Evolutionary conservation across 2,888 invertebrate genomes (phyloP).

Genomic region (Aradus depressus): DNA sequence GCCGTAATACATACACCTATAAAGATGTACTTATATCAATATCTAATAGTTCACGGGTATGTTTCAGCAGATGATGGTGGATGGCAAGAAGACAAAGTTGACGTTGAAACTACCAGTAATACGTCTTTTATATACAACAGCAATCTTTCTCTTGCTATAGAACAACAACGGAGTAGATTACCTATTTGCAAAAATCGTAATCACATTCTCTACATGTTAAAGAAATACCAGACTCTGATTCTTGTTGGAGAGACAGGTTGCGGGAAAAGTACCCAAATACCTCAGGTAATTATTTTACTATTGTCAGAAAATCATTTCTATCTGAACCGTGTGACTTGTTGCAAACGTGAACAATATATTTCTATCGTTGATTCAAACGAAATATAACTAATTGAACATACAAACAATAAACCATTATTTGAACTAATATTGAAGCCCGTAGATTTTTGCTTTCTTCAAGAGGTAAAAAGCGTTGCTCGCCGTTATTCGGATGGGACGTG

Average conservation of each 20-base stretch:
- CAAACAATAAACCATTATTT: background rate
- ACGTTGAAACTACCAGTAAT: constrained; percentile 45
- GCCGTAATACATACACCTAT: too few relatives aligned
- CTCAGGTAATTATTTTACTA: constrained; percentile 54
- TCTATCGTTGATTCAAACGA: too few relatives aligned
- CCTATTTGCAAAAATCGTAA: constrained; percentile 78
- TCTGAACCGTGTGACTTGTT: background rate
- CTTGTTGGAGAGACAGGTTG: constrained; percentile 90
- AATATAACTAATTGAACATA: background rate
- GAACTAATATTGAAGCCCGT: background rate
- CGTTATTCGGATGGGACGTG: too few relatives aligned
- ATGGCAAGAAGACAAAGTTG: constrained; percentile 38
- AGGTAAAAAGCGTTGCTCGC: too few relatives aligned
- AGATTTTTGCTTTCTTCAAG: too few relatives aligned
- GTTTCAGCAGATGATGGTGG: constrained; percentile 28
- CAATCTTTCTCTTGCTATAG: constrained; percentile 67
- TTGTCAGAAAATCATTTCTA: background rate
- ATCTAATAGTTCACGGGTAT: too few relatives aligned
- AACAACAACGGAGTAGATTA: constrained; percentile 70
- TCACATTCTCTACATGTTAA: constrained; percentile 80
- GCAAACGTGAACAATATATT: background rate
- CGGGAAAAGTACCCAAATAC: constrained; percentile 92
- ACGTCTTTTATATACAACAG: constrained; percentile 75
- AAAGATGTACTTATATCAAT: too few relatives aligned
- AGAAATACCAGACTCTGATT: constrained; percentile 80